Conservation (phyloP, 2,888 invertebrate genomes). For the Xanthia icteritia region DNA sequence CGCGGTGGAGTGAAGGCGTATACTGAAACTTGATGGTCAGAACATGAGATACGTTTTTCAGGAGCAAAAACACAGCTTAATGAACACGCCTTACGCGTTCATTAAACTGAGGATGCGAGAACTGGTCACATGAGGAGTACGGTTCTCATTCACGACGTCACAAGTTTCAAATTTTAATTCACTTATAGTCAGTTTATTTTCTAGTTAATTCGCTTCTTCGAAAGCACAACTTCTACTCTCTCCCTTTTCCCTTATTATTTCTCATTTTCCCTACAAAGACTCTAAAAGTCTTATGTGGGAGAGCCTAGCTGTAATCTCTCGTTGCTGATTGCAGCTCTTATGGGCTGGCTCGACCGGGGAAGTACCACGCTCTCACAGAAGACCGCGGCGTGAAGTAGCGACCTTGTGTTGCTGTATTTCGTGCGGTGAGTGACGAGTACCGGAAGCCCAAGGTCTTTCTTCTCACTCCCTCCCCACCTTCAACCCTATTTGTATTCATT, state of each 20-base stretch:
- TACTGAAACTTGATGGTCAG: not conserved
- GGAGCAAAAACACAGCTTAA: not conserved
- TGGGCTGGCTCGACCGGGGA: constrained; percentile 43
- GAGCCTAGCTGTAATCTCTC: constrained; percentile 18
- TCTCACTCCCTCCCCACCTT: too few species aligned
- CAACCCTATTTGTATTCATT: not conserved
- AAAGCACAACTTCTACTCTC: not conserved
- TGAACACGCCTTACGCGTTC: not conserved
- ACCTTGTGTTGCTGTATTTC: constrained; percentile 8
- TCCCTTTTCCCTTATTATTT: too few species aligned
- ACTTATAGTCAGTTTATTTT: not conserved
- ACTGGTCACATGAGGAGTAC: not conserved
- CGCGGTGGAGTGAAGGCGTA: constrained; percentile 7
- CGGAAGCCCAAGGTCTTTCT: not conserved
- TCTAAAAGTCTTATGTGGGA: not conserved
- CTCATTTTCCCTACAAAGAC: too few species aligned
- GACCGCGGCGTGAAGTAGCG: not conserved
- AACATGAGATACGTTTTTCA: not conserved
- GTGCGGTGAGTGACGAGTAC: too few species aligned
- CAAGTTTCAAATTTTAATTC: not conserved
- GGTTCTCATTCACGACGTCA: not conserved
- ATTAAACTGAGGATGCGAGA: not conserved
- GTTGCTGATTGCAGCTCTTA: not conserved
- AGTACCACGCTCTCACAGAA: constrained; percentile 45
- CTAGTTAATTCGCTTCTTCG: not conserved